These are phyloP conservation scores for Acrobeloides nanus DNA, from an alignment of 2,888 invertebrate genomes.

Conservation along the genomic window DNA sequence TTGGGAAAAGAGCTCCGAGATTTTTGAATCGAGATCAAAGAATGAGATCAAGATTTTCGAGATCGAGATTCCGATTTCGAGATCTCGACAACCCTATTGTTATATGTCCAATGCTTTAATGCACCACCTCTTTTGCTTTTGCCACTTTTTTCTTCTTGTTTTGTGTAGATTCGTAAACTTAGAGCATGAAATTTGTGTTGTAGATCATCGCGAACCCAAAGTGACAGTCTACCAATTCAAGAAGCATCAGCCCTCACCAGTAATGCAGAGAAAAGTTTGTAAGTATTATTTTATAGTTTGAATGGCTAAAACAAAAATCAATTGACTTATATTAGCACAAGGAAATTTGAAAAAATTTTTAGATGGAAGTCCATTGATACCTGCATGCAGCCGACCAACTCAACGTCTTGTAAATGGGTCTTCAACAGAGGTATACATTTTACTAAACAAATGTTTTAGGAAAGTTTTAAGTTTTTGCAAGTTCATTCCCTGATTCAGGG, in stretches of 20 bases:
- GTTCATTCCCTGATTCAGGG: no score
- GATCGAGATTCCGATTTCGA: no score
- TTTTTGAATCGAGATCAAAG: no score
- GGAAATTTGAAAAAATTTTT: no score
- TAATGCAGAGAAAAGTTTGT: constrained; percentile 42
- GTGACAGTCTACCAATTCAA: constrained; percentile 33
- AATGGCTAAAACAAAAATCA: no score
- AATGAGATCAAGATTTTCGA: no score
- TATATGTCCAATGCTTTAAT: no score
- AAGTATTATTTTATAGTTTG: constrained; percentile 19
- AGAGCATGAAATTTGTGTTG: constrained; percentile 13
- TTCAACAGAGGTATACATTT: neutral
- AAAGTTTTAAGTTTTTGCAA: no score
- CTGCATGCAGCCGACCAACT: constrained; percentile 12
- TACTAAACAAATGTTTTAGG: no score
- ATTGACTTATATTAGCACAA: no score
- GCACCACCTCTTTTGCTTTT: constrained; percentile 15
- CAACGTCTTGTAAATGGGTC: neutral
- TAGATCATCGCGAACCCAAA: constrained; percentile 31
- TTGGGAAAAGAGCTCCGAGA: no score
- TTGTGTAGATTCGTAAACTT: constrained; percentile 2
- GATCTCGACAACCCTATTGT: no score
- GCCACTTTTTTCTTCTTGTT: constrained; percentile 6
- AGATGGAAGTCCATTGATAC: constrained; percentile 13
- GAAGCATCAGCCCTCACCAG: constrained; percentile 41